phyloP scores from a whole-genome alignment of 2,113 vertebrate species.

The Murina feae region DNA sequence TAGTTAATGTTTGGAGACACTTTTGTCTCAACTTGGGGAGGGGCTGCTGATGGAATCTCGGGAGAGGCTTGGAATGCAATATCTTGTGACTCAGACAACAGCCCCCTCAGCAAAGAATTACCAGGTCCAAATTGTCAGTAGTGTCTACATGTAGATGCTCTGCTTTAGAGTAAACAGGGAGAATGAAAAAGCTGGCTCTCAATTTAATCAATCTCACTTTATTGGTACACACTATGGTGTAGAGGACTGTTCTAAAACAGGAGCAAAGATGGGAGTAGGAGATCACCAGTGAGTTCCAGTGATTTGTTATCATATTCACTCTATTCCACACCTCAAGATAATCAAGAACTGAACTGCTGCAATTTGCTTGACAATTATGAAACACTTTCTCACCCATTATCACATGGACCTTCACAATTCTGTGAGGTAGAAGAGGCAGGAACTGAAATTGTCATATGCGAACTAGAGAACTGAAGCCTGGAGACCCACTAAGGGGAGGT shows the following conservation, averaged over 20 bases:
- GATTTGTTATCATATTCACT: neutral
- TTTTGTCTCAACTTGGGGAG: neutral
- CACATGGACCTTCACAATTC: neutral
- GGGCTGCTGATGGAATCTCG: neutral
- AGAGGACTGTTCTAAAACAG: neutral
- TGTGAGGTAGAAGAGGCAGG: neutral
- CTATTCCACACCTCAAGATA: neutral
- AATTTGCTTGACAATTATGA: neutral
- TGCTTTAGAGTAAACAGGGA: neutral
- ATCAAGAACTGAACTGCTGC: neutral
- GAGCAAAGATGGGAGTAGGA: neutral
- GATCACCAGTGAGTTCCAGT: neutral
- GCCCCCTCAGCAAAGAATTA: neutral
- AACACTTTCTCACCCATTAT: constrained; percentile 1
- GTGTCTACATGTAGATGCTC: neutral
- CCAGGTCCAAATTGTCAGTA: neutral
- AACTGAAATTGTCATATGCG: neutral
- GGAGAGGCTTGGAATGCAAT: neutral
- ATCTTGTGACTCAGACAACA: neutral
- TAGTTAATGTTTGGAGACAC: neutral
- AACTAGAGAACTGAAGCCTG: neutral
- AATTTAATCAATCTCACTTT: neutral
- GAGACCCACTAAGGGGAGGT: neutral
- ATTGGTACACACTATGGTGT: too few relatives aligned
- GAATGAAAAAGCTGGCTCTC: neutral